These are phyloP conservation scores for Pediacus dermestoides DNA, from an alignment of 2,888 invertebrate species.

Conservation along the genomic window DNA sequence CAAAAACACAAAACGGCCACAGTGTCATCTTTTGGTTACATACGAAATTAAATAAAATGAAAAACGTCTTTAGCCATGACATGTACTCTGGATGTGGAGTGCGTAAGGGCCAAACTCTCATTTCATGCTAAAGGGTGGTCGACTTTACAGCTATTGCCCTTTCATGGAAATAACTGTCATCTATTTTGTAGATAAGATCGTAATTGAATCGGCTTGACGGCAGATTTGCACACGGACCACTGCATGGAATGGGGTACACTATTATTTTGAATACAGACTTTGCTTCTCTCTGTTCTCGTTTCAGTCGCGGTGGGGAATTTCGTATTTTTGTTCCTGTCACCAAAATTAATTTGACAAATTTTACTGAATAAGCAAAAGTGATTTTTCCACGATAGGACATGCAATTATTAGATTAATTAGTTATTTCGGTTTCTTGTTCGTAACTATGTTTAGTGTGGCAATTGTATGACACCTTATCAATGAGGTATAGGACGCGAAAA, in stretches of 20 bases:
- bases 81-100: constrained; percentile 34
- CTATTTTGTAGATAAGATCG: constrained; percentile 53
- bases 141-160: constrained; percentile 49
- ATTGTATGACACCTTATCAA: too few species aligned
- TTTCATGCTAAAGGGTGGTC: constrained; percentile 28
- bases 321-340: too few species aligned
- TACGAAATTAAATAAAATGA: constrained; percentile 43
- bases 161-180: constrained; percentile 54
- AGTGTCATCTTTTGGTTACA: constrained; percentile 36
- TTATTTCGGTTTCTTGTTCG: too few species aligned
- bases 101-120: constrained; percentile 38
- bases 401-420: too few species aligned
- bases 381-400: too few species aligned
- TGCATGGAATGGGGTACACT: constrained; percentile 24
- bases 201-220: constrained; percentile 53
- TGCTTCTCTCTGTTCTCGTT: too few species aligned
- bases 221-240: constrained; percentile 51
- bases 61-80: constrained; percentile 41
- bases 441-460: too few species aligned
- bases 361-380: too few species aligned
- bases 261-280: constrained; percentile 8
- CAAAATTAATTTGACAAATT: too few species aligned
- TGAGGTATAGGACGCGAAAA: too few species aligned
- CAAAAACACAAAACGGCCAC: constrained; percentile 18
- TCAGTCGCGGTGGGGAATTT: too few species aligned